Conservation (phyloP, 2,888 invertebrate species). For the Andrena bicolor region DNA sequence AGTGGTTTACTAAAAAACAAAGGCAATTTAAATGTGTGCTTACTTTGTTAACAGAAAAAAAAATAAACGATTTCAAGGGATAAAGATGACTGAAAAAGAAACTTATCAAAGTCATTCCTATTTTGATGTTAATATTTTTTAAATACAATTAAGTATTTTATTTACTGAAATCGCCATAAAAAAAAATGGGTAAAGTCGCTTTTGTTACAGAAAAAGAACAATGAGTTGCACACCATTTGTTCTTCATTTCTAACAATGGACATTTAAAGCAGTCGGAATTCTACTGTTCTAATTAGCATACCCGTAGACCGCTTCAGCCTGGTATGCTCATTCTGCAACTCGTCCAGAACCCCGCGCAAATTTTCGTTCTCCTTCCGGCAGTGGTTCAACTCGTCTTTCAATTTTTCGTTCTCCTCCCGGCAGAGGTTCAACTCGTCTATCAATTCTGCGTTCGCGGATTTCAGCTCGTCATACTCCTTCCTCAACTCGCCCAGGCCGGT, state of each 20-base stretch:
- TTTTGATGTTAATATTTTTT: too few relatives aligned
- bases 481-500: conserved; percentile 2
- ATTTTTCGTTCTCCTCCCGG: conserved; percentile 25
- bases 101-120: too few relatives aligned
- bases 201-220: neutral
- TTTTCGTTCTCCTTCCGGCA: conserved; percentile 36
- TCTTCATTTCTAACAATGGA: neutral
- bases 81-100: too few relatives aligned
- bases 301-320: conserved; percentile 26
- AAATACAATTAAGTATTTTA: too few relatives aligned
- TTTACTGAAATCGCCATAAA: too few relatives aligned
- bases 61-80: too few relatives aligned
- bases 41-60: too few relatives aligned
- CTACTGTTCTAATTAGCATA: conserved; percentile 22
- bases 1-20: too few relatives aligned
- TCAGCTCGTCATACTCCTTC: neutral
- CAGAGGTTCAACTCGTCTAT: conserved; percentile 36
- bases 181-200: too few relatives aligned
- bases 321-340: neutral
- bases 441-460: conserved; percentile 23
- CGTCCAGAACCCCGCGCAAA: conserved; percentile 7
- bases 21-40: too few relatives aligned
- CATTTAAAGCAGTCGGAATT: conserved; percentile 1
- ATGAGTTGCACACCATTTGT: neutral
- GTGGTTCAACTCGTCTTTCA: neutral